Conservation (phyloP, 2,888 invertebrate genomes). For the Emmelina monodactyla region DNA sequence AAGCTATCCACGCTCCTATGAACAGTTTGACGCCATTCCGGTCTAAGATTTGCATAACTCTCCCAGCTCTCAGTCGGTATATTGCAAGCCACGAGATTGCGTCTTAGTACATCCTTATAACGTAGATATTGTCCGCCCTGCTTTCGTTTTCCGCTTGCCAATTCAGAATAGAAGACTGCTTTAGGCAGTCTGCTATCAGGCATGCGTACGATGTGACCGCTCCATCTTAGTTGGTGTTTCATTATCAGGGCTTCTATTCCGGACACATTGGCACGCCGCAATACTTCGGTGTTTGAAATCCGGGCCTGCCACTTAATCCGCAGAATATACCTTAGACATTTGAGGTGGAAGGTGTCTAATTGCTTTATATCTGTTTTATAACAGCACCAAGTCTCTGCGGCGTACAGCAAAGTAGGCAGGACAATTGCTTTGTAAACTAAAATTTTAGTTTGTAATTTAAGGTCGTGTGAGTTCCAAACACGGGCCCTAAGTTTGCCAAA, state of each 20-base stretch:
- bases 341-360: conserved; percentile 7
- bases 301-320: conserved; percentile 9
- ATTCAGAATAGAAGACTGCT: conserved; percentile 3
- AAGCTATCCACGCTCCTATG: background rate
- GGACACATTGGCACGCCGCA: conserved; percentile 1
- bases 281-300: conserved; percentile 6
- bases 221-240: conserved; percentile 5
- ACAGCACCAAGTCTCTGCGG: conserved; percentile 13
- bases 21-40: background rate
- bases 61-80: background rate
- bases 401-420: conserved; percentile 10
- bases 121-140: background rate
- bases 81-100: background rate
- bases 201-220: conserved; percentile 7
- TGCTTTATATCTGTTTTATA: conserved; percentile 9
- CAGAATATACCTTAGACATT: conserved; percentile 6
- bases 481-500: conserved; percentile 8
- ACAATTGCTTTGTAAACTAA: conserved; percentile 9
- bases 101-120: conserved; percentile 1
- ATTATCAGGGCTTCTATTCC: conserved; percentile 4
- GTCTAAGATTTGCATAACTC: background rate
- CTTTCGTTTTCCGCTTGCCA: conserved; percentile 1
- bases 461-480: conserved; percentile 12
- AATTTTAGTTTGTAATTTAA: conserved; percentile 8
- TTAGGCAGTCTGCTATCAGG: conserved; percentile 3